Evolutionary conservation across 2,888 invertebrate species (phyloP).

Genomic region (Cremastobaeus sp.): DNA sequence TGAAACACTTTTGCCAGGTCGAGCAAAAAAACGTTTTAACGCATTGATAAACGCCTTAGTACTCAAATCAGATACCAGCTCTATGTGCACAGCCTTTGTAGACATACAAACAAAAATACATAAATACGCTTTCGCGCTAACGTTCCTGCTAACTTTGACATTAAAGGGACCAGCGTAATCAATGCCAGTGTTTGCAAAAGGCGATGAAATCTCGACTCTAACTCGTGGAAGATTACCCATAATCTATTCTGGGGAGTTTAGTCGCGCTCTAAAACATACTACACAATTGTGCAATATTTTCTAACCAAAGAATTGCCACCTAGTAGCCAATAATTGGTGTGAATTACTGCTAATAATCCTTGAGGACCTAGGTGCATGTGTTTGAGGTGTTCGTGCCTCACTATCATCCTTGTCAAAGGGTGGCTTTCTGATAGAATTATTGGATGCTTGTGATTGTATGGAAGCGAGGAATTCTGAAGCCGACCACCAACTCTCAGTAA

Average conservation of each 20-base stretch:
- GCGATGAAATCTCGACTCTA: conserved; percentile 38
- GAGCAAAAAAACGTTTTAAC: neutral
- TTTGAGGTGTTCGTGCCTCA: conserved; percentile 6
- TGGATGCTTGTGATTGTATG: conserved; percentile 18
- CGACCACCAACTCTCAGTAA: conserved; percentile 20
- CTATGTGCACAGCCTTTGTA: conserved; percentile 2
- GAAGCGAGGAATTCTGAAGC: neutral
- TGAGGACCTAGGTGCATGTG: conserved; percentile 21
- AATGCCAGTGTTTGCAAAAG: conserved; percentile 58
- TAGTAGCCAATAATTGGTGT: conserved; percentile 23
- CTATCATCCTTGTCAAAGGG: conserved; percentile 27
- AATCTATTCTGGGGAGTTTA: too few species aligned
- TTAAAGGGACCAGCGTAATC: conserved; percentile 40
- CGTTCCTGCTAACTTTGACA: conserved; percentile 1
- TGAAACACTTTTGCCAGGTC: neutral
- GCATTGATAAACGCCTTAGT: conserved; percentile 1
- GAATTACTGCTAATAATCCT: neutral
- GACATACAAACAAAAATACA: conserved; percentile 8
- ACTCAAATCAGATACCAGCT: neutral
- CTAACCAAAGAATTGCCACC: conserved; percentile 9
- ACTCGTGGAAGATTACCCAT: too few species aligned
- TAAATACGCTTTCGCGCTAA: neutral
- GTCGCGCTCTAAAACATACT: too few species aligned
- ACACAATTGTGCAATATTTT: too few species aligned
- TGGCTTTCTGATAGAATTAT: conserved; percentile 13